Percentiles rank a stretch among this genome's conserved stretches.
Evolutionary conservation across 2,888 invertebrate genomes (phyloP).

Genomic region (Cantharis flavilabris): DNA sequence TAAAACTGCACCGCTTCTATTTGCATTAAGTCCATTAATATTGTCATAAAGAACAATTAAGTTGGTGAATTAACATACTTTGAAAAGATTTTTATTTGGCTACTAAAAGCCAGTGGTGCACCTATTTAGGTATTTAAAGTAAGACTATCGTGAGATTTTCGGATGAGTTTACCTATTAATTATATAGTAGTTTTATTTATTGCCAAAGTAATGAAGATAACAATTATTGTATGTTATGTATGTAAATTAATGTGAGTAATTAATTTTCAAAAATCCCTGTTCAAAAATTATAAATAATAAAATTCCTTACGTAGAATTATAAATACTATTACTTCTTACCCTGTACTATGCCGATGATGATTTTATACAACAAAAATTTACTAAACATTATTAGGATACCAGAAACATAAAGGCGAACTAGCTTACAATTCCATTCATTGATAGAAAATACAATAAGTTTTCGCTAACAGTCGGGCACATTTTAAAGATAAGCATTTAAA

Average conservation of each 20-base stretch:
- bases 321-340: neutral
- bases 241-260: no score
- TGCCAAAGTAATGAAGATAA: neutral
- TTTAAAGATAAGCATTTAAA: neutral
- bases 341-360: neutral
- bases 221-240: no score
- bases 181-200: neutral
- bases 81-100: neutral
- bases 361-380: neutral
- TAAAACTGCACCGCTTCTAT: neutral
- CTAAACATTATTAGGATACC: neutral
- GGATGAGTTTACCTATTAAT: neutral
- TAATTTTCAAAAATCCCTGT: neutral
- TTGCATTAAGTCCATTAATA: neutral
- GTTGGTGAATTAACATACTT: neutral
- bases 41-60: neutral
- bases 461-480: neutral
- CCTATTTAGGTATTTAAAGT: neutral
- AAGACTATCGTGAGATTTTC: neutral
- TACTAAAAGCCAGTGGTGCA: neutral
- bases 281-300: neutral
- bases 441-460: neutral
- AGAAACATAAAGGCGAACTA: neutral
- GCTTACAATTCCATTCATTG: neutral
- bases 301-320: neutral